phyloP scores from a whole-genome alignment of 2,797 vertebrate species.

The Dendrocincla tyrannina region DNA sequence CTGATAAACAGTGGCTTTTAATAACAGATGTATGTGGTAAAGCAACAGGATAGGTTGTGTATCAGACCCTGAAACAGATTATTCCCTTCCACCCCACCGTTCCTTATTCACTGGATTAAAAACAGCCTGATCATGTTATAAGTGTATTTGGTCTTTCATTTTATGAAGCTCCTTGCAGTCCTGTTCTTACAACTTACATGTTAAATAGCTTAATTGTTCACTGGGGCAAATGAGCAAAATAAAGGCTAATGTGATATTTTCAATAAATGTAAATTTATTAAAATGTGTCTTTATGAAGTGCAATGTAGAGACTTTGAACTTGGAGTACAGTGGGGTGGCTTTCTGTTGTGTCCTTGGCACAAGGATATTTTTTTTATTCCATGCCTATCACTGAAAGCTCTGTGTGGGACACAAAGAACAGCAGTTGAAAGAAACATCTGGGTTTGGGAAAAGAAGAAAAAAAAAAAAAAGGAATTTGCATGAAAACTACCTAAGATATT shows the following conservation, averaged over 20 bases:
- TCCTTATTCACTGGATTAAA: conserved; percentile 72
- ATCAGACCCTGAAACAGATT: conserved; percentile 43
- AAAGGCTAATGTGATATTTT: conserved; percentile 31
- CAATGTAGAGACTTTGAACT: background rate
- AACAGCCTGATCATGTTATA: conserved; percentile 55
- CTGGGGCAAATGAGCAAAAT: background rate
- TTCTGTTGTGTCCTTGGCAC: background rate
- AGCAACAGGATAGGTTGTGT: conserved; percentile 31
- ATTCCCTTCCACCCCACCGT: background rate
- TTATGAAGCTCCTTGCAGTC: conserved; percentile 13
- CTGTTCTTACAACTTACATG: background rate
- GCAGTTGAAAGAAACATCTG: background rate
- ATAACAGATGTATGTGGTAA: conserved; percentile 30
- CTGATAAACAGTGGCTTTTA: conserved; percentile 68
- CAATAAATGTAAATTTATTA: conserved; percentile 51
- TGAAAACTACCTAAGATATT: background rate
- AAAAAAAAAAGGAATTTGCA: background rate
- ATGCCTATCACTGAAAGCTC: background rate
- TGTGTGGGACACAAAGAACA: background rate
- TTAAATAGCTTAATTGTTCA: conserved; percentile 10
- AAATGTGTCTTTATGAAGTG: background rate
- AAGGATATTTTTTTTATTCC: background rate
- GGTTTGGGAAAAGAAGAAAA: background rate
- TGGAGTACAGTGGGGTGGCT: accelerated
- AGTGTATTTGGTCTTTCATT: conserved; percentile 52